Conservation (phyloP, 2,797 vertebrate species). For the Ispidina picta region DNA sequence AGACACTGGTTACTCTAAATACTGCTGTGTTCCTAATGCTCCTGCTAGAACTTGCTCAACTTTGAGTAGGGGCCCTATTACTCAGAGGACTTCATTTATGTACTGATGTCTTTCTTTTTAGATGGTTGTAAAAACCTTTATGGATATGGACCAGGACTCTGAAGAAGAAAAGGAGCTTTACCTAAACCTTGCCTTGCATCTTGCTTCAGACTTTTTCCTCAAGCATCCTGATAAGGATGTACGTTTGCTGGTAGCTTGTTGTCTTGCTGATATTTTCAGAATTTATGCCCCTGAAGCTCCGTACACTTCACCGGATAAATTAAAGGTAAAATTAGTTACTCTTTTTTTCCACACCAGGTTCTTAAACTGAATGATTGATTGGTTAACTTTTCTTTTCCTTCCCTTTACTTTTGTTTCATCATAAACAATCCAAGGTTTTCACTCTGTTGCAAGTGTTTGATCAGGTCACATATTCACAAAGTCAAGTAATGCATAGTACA, state of each 20-base stretch:
- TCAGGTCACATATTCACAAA: background rate
- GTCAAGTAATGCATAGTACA: background rate
- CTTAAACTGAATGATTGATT: background rate
- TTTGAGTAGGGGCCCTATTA: background rate
- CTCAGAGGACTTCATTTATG: background rate
- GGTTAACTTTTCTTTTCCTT: background rate
- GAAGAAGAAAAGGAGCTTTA: slow-evolving; percentile 98
- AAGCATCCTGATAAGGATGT: slow-evolving; percentile 99
- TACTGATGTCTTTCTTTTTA: slow-evolving; percentile 61
- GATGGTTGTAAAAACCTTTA: slow-evolving; percentile 99
- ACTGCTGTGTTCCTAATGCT: background rate
- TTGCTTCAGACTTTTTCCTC: slow-evolving; percentile 98
- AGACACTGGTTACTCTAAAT: background rate
- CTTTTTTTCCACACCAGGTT: background rate
- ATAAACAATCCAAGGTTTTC: background rate
- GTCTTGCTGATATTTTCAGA: slow-evolving; percentile 97
- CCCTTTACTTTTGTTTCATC: background rate
- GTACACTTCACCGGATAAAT: slow-evolving; percentile 95
- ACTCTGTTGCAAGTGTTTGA: background rate
- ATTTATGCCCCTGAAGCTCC: slow-evolving; percentile 98
- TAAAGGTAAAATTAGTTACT: slow-evolving; percentile 84
- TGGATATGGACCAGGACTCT: slow-evolving; percentile 99
- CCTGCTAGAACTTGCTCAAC: background rate
- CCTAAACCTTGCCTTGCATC: slow-evolving; percentile 93
- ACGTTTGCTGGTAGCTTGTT: slow-evolving; percentile 95